These are phyloP conservation scores for Nomada hirtipes DNA, from an alignment of 2,888 invertebrate genomes.

Conservation along the genomic window DNA sequence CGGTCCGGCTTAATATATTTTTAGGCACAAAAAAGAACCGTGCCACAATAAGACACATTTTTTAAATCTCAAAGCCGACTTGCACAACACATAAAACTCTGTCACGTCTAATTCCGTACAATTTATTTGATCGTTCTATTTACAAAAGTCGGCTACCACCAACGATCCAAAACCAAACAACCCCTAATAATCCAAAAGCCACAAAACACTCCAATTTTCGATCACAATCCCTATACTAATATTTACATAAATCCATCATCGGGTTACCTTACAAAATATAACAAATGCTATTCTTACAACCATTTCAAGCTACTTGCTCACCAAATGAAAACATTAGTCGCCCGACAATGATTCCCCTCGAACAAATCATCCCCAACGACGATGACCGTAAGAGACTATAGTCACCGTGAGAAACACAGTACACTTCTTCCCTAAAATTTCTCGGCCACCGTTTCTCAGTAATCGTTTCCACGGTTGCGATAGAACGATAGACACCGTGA, in stretches of 20 bases:
- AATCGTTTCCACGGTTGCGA: slow-evolving; percentile 30
- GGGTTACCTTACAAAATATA: too few species aligned
- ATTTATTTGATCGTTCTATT: too few species aligned
- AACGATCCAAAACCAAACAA: too few species aligned
- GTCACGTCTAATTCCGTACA: background rate
- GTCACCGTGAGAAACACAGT: slow-evolving; percentile 28
- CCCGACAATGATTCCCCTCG: background rate
- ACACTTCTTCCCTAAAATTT: slow-evolving; percentile 29
- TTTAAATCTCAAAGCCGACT: too few species aligned
- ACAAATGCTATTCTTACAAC: too few species aligned
- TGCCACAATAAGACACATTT: background rate
- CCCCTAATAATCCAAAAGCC: too few species aligned
- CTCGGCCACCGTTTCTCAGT: slow-evolving; percentile 37
- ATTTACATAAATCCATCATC: too few species aligned
- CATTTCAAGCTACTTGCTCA: too few species aligned
- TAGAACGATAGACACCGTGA: slow-evolving; percentile 44
- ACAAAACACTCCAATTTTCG: too few species aligned
- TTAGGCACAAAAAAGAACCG: slow-evolving; percentile 47
- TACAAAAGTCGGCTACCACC: too few species aligned
- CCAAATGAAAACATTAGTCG: too few species aligned
- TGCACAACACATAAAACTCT: background rate
- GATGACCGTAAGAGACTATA: background rate
- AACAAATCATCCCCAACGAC: background rate
- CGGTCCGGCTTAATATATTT: slow-evolving; percentile 68
- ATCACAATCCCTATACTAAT: too few species aligned